These are phyloP conservation scores for Ophthalmolycus amberensis DNA, from an alignment of 2,113 vertebrate species.

Conservation along the genomic window DNA sequence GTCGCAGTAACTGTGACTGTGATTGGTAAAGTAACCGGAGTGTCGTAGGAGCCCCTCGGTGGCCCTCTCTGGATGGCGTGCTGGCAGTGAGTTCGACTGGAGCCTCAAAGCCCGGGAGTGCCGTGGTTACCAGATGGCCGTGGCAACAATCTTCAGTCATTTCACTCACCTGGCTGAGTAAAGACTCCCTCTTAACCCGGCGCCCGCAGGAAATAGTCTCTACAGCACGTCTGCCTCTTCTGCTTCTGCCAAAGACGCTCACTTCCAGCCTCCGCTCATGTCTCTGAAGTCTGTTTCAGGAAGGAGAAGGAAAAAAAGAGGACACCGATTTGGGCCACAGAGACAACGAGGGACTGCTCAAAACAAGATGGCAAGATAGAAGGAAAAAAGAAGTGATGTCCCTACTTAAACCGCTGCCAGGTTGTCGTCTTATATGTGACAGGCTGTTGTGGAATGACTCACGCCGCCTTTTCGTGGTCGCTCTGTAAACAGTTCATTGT, in stretches of 20 bases:
- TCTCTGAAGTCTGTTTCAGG: constrained; percentile 58
- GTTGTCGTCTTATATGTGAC: constrained; percentile 47
- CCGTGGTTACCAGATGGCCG: constrained; percentile 62
- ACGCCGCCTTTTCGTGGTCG: constrained; percentile 8
- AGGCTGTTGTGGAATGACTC: constrained; percentile 46
- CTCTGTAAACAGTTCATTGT: constrained; percentile 53
- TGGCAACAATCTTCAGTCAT: constrained; percentile 52
- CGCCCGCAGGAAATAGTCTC: constrained; percentile 64
- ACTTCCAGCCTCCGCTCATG: constrained; percentile 28
- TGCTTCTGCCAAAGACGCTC: constrained; percentile 55
- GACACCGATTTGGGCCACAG: constrained; percentile 59
- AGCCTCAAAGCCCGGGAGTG: constrained; percentile 48
- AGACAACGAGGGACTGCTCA: constrained; percentile 42
- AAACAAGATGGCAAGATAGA: constrained; percentile 47
- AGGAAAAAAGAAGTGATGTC: constrained; percentile 38
- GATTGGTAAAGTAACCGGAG: constrained; percentile 56
- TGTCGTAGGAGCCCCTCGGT: constrained; percentile 26
- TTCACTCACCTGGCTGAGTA: constrained; percentile 71
- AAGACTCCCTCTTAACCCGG: constrained; percentile 60
- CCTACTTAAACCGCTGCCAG: constrained; percentile 39
- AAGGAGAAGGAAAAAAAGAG: constrained; percentile 19
- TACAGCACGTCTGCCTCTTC: constrained; percentile 54
- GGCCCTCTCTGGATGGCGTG: constrained; percentile 20
- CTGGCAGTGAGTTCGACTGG: constrained; percentile 49
- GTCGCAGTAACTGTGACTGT: constrained; percentile 5